Evolutionary conservation across 2,797 vertebrate species (phyloP).

Genomic region (Tangara arthus): DNA sequence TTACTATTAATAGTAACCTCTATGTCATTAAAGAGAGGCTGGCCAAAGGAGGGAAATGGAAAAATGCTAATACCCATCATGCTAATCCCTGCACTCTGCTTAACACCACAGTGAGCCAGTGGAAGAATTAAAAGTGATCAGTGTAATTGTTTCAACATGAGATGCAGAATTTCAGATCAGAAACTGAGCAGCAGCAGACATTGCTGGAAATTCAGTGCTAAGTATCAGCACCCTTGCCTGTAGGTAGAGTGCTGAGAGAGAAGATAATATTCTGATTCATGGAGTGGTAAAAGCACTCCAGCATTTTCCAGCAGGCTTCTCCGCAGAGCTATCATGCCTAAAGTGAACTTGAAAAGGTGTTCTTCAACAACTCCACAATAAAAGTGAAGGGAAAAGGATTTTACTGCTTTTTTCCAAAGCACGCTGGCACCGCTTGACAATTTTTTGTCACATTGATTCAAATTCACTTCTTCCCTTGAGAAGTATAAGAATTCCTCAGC

Average conservation of each 20-base stretch:
- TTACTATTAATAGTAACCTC: neutral
- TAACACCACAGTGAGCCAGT: neutral
- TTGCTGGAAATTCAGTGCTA: neutral
- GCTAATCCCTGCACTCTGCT: neutral
- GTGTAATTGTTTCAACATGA: neutral
- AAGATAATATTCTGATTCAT: neutral
- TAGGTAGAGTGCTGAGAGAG: neutral
- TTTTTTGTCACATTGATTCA: constrained; percentile 70
- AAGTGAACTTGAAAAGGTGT: neutral
- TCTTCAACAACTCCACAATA: neutral
- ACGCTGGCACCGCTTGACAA: constrained; percentile 27
- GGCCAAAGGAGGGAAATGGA: neutral
- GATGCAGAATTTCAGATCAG: neutral
- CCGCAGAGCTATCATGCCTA: neutral
- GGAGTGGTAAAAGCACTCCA: neutral
- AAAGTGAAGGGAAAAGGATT: neutral
- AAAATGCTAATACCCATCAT: neutral
- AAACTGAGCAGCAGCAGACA: neutral
- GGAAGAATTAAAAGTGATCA: neutral
- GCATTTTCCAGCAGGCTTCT: neutral
- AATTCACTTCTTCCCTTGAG: constrained; percentile 63
- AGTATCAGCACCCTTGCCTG: neutral
- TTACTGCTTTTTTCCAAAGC: neutral
- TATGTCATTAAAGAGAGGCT: neutral
- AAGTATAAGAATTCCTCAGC: constrained; percentile 68